phyloP scores from a whole-genome alignment of 2,797 vertebrate species.

The Danio choprae region DNA sequence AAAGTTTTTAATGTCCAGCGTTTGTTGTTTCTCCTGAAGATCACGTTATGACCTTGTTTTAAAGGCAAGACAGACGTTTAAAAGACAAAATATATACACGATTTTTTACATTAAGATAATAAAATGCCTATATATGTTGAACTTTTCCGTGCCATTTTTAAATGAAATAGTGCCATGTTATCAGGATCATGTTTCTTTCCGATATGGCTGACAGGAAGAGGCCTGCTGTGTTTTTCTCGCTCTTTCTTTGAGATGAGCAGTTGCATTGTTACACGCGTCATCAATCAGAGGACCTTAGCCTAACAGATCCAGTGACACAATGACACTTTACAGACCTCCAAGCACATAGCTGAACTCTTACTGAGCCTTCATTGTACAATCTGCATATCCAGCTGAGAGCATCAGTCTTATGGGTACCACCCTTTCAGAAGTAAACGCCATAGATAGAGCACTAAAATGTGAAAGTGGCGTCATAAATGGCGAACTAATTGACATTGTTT shows the following conservation, averaged over 20 bases:
- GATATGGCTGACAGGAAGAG: slow-evolving; percentile 38
- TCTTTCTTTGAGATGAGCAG: slow-evolving; percentile 31
- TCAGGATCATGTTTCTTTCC: slow-evolving; percentile 25
- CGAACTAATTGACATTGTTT: neutral
- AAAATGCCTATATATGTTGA: neutral
- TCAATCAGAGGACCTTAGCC: slow-evolving; percentile 40
- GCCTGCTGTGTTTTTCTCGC: slow-evolving; percentile 39
- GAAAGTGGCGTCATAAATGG: neutral
- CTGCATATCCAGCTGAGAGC: slow-evolving; percentile 26
- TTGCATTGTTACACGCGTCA: slow-evolving; percentile 36
- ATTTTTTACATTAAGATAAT: neutral
- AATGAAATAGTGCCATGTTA: slow-evolving; percentile 16
- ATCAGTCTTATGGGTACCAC: slow-evolving; percentile 37
- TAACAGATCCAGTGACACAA: slow-evolving; percentile 43
- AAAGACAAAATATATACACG: neutral
- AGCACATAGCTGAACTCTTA: slow-evolving; percentile 43
- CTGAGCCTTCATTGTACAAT: slow-evolving; percentile 35
- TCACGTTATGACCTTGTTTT: neutral
- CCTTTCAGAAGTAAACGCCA: slow-evolving; percentile 16
- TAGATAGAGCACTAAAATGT: neutral
- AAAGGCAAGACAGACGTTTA: too few relatives aligned
- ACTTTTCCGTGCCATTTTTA: slow-evolving; percentile 2
- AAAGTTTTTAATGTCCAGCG: neutral
- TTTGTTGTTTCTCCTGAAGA: neutral
- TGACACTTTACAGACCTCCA: slow-evolving; percentile 33